Conservation (phyloP, 2,113 vertebrate genomes). For the Oryctolagus cuniculus region DNA sequence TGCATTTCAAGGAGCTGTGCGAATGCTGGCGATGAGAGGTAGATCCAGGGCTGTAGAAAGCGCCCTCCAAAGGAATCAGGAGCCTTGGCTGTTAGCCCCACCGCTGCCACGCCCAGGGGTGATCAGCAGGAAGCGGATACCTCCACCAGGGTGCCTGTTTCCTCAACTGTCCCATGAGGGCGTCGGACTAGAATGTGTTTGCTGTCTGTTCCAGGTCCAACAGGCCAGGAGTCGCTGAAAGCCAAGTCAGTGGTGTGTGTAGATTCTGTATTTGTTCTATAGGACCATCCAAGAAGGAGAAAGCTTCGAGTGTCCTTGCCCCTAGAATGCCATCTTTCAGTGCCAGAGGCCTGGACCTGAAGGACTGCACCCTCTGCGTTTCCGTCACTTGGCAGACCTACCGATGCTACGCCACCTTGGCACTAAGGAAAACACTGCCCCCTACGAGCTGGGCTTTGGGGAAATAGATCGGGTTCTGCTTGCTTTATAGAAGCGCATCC, state of each 20-base stretch:
- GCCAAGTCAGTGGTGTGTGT: background rate
- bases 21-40: background rate
- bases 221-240: background rate
- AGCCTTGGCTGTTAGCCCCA: background rate
- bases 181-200: background rate
- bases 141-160: background rate
- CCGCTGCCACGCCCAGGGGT: background rate
- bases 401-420: background rate
- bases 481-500: constrained; percentile 6
- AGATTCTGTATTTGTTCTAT: background rate
- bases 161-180: constrained; percentile 45
- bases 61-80: background rate
- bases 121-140: background rate
- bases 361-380: background rate
- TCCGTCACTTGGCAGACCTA: background rate
- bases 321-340: background rate
- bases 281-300: background rate
- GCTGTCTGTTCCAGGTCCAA: background rate
- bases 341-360: background rate
- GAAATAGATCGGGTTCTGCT: background rate
- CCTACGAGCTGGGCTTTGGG: background rate
- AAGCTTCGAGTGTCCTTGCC: background rate
- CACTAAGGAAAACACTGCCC: background rate
- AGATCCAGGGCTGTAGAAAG: background rate
- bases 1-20: constrained; percentile 45